A percentile compares a stretch with the other conserved stretches of the same genome.
Conservation (phyloP, 2,888 invertebrate species). For the Incurvaria masculella region DNA sequence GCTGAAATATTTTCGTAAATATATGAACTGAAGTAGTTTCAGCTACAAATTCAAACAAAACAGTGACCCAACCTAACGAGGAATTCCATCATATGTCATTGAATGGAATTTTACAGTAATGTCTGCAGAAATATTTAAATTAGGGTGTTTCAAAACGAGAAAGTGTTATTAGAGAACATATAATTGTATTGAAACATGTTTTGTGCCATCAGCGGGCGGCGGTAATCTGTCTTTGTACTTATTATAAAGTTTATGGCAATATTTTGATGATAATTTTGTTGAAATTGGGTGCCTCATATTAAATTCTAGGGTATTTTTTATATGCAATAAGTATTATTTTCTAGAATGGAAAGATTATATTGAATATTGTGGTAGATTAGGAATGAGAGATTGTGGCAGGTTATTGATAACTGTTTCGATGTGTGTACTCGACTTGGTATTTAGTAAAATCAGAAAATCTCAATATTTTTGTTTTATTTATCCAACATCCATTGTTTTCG, state of each 20-base stretch:
- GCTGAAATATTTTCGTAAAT: no score
- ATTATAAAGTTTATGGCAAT: constrained; percentile 20
- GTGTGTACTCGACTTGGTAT: neutral
- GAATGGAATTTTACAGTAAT: no score
- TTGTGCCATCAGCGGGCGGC: constrained; percentile 48
- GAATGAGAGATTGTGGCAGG: neutral
- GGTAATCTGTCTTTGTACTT: constrained; percentile 31
- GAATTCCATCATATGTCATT: no score
- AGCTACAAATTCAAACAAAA: no score
- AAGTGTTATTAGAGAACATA: no score
- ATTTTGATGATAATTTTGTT: neutral
- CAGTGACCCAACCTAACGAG: no score
- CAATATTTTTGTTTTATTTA: neutral
- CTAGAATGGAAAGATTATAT: neutral
- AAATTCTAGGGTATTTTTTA: neutral
- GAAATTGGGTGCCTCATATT: neutral
- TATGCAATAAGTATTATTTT: neutral
- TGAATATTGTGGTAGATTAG: neutral
- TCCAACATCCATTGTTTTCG: no score
- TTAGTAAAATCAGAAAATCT: neutral
- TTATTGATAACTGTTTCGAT: neutral
- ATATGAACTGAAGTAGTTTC: no score
- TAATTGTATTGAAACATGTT: neutral
- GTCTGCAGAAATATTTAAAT: neutral
- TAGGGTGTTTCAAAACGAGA: neutral